Percentiles rank a stretch among this genome's conserved stretches.
Conservation (phyloP, 2,888 invertebrate genomes). For the Thera britannica region DNA sequence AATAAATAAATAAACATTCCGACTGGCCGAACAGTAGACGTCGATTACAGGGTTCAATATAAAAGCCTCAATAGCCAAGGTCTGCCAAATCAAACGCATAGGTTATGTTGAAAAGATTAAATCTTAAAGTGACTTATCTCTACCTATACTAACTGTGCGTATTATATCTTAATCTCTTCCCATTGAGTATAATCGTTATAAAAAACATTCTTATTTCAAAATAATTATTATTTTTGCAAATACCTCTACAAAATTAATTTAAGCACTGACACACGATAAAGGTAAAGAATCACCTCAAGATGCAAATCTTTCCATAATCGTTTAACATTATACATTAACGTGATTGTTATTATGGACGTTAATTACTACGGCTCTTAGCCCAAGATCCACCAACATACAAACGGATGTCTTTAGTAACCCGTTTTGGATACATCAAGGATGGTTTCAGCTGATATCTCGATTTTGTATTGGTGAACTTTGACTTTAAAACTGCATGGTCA, state of each 20-base stretch:
- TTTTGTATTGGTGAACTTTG: slow-evolving; percentile 13
- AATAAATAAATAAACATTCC: slow-evolving; percentile 75
- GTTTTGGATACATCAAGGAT: too few species aligned
- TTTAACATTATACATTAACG: slow-evolving; percentile 63
- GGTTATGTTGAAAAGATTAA: slow-evolving; percentile 21
- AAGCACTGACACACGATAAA: slow-evolving; percentile 59
- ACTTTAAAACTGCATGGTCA: slow-evolving; percentile 56
- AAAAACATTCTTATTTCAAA: slow-evolving; percentile 12
- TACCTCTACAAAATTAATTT: slow-evolving; percentile 52
- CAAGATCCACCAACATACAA: slow-evolving; percentile 4
- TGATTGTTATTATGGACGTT: slow-evolving; percentile 72
- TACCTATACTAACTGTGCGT: too few species aligned
- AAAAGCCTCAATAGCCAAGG: slow-evolving; percentile 29
- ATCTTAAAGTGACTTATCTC: neutral
- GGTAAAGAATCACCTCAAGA: slow-evolving; percentile 57
- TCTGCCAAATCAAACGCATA: slow-evolving; percentile 20
- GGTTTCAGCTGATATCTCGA: neutral
- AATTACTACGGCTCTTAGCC: slow-evolving; percentile 71
- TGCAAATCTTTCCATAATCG: slow-evolving; percentile 66
- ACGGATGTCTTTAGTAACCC: neutral
- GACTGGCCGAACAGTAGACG: slow-evolving; percentile 43
- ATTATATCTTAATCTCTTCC: too few species aligned
- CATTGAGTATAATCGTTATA: neutral
- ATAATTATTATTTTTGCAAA: slow-evolving; percentile 29
- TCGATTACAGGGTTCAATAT: slow-evolving; percentile 37